Evolutionary conservation across 2,113 vertebrate species (phyloP).

Genomic region (Blennius ocellaris): DNA sequence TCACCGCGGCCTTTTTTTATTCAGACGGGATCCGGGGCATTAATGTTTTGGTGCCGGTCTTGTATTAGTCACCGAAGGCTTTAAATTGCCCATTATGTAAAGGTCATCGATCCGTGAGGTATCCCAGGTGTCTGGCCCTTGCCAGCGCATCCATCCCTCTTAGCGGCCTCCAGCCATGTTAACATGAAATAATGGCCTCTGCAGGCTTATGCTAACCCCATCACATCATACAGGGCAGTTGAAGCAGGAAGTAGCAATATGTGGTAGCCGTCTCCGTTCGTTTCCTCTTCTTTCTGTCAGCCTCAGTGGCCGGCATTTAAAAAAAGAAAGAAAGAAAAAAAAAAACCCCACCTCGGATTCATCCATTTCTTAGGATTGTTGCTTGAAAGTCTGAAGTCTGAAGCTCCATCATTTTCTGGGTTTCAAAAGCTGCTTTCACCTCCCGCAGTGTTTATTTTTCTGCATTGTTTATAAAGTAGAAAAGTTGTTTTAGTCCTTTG

Average conservation of each 20-base stretch:
- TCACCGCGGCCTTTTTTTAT: conserved; percentile 40
- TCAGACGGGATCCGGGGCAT: conserved; percentile 37
- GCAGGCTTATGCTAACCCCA: conserved; percentile 57
- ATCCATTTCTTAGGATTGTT: conserved; percentile 2
- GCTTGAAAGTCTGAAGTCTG: neutral
- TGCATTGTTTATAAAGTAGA: too few relatives aligned
- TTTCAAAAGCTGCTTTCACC: too few relatives aligned
- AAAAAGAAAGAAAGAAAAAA: neutral
- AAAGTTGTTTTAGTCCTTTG: too few relatives aligned
- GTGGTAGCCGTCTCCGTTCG: conserved; percentile 12
- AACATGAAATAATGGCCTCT: conserved; percentile 57
- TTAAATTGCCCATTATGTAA: conserved; percentile 67
- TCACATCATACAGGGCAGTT: conserved; percentile 40
- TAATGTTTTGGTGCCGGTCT: conserved; percentile 30
- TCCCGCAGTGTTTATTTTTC: too few relatives aligned
- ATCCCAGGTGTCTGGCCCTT: conserved; percentile 40
- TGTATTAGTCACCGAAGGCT: conserved; percentile 43
- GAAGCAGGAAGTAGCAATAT: conserved; percentile 50
- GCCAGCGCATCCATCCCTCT: conserved; percentile 48
- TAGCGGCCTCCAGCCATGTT: conserved; percentile 49
- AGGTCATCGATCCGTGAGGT: conserved; percentile 66
- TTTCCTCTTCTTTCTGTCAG: conserved; percentile 4
- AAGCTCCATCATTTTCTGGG: too few relatives aligned
- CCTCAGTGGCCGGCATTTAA: neutral
- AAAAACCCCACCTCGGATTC: neutral